A percentile compares a stretch with the other conserved stretches of the same genome.
Conservation (phyloP, 2,113 vertebrate genomes). For the Zosterops lateralis region DNA sequence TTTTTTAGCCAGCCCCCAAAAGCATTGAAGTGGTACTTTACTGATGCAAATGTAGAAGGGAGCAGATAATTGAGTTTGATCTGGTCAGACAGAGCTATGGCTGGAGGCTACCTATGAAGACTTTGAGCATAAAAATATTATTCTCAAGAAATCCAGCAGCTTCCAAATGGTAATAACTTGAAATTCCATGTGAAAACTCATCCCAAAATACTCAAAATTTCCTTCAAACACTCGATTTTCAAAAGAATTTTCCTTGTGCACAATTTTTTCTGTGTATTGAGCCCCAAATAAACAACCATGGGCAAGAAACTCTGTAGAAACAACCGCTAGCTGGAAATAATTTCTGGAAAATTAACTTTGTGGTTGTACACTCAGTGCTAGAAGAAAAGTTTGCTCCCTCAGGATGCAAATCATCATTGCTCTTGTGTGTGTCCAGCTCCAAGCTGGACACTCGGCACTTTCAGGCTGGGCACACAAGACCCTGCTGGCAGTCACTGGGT, state of each 20-base stretch:
- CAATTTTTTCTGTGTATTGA: background rate
- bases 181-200: background rate
- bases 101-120: background rate
- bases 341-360: background rate
- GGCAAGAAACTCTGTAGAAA: background rate
- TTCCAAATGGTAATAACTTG: background rate
- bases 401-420: background rate
- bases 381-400: background rate
- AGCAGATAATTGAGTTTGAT: conserved; percentile 32
- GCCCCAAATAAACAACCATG: background rate
- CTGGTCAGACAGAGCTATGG: background rate
- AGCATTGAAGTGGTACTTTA: background rate
- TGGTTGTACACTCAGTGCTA: background rate
- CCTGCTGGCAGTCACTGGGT: accelerated
- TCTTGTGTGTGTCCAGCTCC: background rate
- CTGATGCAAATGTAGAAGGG: background rate
- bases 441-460: background rate
- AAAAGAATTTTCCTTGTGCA: background rate
- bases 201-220: background rate
- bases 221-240: background rate
- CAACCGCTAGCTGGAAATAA: background rate
- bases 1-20: background rate
- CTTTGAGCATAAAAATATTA: background rate
- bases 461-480: background rate
- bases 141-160: background rate